A percentile compares a stretch with the other conserved stretches of the same genome.
phyloP scores from a whole-genome alignment of 2,113 vertebrate genomes.

The Lycaon pictus region DNA sequence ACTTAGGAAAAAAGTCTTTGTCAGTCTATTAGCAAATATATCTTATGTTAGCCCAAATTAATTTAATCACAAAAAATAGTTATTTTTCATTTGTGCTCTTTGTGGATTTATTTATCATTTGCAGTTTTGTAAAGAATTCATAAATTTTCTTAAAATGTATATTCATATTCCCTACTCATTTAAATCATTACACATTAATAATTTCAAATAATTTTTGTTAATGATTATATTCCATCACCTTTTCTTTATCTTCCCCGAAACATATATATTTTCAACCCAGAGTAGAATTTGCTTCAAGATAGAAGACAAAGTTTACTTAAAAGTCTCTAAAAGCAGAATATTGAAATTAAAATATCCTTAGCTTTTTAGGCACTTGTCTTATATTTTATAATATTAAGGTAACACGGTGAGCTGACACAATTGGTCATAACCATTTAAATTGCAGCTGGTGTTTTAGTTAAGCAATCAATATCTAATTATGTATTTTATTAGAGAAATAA shows the following conservation, averaged over 20 bases:
- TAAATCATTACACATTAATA: background rate
- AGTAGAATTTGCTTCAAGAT: slow-evolving; percentile 39
- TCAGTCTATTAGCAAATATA: background rate
- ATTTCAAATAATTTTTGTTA: background rate
- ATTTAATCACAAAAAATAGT: background rate
- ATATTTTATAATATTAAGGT: slow-evolving; percentile 42
- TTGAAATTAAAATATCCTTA: slow-evolving; percentile 40
- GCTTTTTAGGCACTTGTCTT: background rate
- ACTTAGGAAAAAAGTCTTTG: background rate
- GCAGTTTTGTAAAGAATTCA: background rate
- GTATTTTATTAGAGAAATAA: slow-evolving; percentile 79
- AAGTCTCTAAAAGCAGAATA: background rate
- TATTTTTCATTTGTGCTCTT: background rate
- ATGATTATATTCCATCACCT: background rate
- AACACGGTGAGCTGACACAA: background rate
- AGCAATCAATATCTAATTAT: slow-evolving; percentile 85
- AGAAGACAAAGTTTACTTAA: background rate
- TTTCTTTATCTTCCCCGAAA: background rate
- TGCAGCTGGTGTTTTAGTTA: slow-evolving; percentile 55
- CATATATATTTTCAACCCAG: background rate
- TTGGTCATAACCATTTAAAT: slow-evolving; percentile 56
- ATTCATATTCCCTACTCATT: background rate
- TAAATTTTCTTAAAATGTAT: background rate
- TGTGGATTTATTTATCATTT: background rate
- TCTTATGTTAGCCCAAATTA: background rate